Conservation (phyloP, 2,797 vertebrate genomes). For the Halcyon badia region DNA sequence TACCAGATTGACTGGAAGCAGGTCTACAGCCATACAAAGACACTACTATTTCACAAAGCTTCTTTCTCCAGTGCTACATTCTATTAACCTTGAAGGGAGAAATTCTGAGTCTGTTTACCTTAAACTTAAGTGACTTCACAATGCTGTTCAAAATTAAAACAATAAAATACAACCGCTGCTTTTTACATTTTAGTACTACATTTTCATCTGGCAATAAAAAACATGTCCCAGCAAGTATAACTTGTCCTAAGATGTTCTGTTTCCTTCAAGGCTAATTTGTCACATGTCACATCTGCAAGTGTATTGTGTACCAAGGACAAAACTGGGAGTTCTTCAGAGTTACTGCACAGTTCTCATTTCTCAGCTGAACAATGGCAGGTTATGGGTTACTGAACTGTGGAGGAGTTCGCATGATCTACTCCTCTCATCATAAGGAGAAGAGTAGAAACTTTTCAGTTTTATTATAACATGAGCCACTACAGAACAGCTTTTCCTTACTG, state of each 20-base stretch:
- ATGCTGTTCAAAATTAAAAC: neutral
- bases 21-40: neutral
- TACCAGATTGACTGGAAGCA: neutral
- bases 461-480: neutral
- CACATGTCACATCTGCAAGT: fast-evolving
- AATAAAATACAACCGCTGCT: neutral
- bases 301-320: neutral
- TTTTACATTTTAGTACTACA: neutral
- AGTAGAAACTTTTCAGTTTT: neutral
- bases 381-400: neutral
- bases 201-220: neutral
- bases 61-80: neutral
- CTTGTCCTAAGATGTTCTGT: neutral
- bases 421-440: neutral
- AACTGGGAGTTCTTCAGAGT: neutral
- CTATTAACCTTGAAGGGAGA: neutral
- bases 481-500: neutral
- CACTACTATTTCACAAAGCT: neutral
- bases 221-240: neutral
- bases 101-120: neutral
- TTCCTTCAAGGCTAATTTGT: neutral
- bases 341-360: neutral
- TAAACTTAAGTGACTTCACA: neutral
- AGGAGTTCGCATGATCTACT: neutral
- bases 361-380: neutral